phyloP scores from a whole-genome alignment of 1,140 invertebrate species.

The Watersipora subatra region DNA sequence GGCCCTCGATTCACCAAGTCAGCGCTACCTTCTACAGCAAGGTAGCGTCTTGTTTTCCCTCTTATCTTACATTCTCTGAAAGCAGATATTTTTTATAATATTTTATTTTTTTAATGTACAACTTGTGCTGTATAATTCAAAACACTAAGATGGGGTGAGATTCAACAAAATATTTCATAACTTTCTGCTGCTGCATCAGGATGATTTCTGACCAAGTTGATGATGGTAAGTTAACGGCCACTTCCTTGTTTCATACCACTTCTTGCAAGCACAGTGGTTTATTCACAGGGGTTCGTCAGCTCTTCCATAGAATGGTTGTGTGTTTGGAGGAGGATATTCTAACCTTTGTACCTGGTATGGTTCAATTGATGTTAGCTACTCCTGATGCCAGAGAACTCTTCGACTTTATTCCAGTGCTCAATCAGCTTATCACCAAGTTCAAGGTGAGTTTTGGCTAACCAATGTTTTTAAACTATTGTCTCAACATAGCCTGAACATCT shows the following conservation, averaged over 20 bases:
- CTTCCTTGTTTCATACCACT: no score
- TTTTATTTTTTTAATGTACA: no score
- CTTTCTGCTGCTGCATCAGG: no score
- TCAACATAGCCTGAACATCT: not conserved
- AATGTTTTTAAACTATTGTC: not conserved
- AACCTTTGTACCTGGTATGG: conserved; percentile 45
- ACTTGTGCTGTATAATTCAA: no score
- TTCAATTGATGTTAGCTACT: conserved; percentile 42
- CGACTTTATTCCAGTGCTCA: conserved; percentile 50
- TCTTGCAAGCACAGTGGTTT: no score
- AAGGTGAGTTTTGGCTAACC: conserved; percentile 36
- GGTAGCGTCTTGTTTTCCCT: no score
- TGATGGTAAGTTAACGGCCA: no score
- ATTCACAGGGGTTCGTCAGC: conserved; percentile 43
- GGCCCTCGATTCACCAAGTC: conserved; percentile 38
- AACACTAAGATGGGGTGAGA: no score
- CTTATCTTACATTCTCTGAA: no score
- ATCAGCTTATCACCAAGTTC: conserved; percentile 49
- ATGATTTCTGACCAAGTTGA: no score
- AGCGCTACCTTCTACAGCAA: conserved; percentile 31
- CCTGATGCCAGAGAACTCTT: conserved; percentile 43
- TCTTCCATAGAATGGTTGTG: conserved; percentile 49
- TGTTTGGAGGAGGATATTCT: conserved; percentile 48
- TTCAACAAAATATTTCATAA: no score
- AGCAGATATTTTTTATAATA: no score